These are phyloP conservation scores for Pammene fasciana DNA, from an alignment of 2,888 invertebrate species.

Conservation along the genomic window DNA sequence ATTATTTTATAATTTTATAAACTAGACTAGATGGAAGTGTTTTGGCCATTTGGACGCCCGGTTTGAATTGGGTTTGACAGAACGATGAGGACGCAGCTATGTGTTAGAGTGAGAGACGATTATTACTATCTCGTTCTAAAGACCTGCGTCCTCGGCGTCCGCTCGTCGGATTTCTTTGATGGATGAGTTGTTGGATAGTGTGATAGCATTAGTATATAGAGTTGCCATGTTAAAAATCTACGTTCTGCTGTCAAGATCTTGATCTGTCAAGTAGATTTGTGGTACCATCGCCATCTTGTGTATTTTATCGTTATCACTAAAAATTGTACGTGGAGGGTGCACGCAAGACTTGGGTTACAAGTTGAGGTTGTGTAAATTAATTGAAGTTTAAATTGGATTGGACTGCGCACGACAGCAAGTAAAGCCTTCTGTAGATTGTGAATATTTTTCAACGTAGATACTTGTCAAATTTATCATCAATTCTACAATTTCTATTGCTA, in stretches of 20 bases:
- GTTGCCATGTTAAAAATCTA: constrained; percentile 11
- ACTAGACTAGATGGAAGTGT: constrained; percentile 5
- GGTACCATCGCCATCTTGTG: constrained; percentile 41
- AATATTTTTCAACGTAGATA: constrained; percentile 28
- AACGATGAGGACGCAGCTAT: too few relatives aligned
- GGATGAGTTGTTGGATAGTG: constrained; percentile 9
- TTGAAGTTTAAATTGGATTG: constrained; percentile 10
- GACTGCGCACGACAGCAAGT: constrained; percentile 22
- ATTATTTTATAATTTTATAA: neutral
- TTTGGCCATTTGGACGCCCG: constrained; percentile 28
- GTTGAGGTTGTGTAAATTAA: constrained; percentile 25
- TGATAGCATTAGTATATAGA: neutral
- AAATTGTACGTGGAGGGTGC: constrained; percentile 33
- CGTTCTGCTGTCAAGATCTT: too few relatives aligned
- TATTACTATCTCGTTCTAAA: too few relatives aligned
- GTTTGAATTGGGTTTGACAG: too few relatives aligned
- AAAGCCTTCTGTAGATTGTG: constrained; percentile 24
- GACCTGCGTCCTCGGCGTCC: too few relatives aligned
- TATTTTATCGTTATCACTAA: constrained; percentile 41
- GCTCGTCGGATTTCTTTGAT: too few relatives aligned
- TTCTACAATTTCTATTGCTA: constrained; percentile 24
- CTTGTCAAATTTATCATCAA: constrained; percentile 26
- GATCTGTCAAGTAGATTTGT: constrained; percentile 16
- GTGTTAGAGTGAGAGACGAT: too few relatives aligned
- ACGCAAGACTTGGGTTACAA: constrained; percentile 26